These are phyloP conservation scores for Erpetoichthys calabaricus DNA, from an alignment of 2,797 vertebrate species.

Conservation along the genomic window DNA sequence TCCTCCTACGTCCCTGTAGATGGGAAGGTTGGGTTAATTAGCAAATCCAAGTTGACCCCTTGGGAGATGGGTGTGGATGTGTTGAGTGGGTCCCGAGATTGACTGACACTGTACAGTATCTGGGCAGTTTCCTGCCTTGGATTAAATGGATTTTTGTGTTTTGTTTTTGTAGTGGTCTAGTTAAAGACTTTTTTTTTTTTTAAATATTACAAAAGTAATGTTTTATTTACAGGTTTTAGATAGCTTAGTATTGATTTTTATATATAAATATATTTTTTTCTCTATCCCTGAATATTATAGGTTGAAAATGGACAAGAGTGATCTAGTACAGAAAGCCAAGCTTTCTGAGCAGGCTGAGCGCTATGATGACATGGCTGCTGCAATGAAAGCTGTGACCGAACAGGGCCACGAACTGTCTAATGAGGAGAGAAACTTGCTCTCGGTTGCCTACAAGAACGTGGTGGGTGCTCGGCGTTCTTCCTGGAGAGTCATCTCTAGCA, in stretches of 20 bases:
- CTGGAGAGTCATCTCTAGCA: slow-evolving; percentile 96
- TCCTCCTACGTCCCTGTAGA: too few relatives aligned
- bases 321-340: slow-evolving; percentile 96
- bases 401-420: slow-evolving; percentile 83
- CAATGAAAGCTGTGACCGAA: slow-evolving; percentile 91
- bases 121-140: too few relatives aligned
- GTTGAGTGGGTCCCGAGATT: too few relatives aligned
- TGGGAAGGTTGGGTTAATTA: too few relatives aligned
- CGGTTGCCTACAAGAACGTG: slow-evolving; percentile 97
- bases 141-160: too few relatives aligned
- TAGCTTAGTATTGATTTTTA: not conserved
- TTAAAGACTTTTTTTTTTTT: not conserved
- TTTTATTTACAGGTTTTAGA: not conserved
- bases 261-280: not conserved
- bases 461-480: slow-evolving; percentile 94
- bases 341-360: slow-evolving; percentile 96
- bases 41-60: too few relatives aligned
- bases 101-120: too few relatives aligned
- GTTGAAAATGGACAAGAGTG: slow-evolving; percentile 84
- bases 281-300: not conserved
- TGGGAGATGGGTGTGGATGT: too few relatives aligned
- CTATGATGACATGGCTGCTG: slow-evolving; percentile 91
- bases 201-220: not conserved
- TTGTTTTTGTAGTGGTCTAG: not conserved
- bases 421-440: slow-evolving; percentile 91